Percentiles rank a stretch among this genome's conserved stretches.
phyloP scores from a whole-genome alignment of 2,797 vertebrate genomes.

The Lutjanus campechanus region DNA sequence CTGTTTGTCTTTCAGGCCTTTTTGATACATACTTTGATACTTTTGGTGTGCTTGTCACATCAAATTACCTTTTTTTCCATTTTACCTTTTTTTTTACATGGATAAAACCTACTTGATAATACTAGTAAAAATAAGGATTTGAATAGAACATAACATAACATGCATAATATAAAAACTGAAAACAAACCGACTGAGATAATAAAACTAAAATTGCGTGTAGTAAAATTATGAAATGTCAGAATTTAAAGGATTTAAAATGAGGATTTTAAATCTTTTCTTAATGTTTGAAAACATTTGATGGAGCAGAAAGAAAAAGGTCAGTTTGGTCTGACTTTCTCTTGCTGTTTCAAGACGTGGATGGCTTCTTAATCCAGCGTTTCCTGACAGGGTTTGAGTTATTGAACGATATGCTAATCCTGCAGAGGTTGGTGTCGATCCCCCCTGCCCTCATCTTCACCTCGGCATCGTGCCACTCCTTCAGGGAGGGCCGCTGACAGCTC shows the following conservation, averaged over 20 bases:
- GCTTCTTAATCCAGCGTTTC: background rate
- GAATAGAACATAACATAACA: no score
- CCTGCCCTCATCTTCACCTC: background rate
- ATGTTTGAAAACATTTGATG: background rate
- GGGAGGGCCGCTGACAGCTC: constrained; percentile 7
- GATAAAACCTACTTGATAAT: no score
- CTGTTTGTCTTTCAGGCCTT: no score
- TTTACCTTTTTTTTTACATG: no score
- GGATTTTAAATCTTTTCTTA: background rate
- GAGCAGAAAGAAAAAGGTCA: background rate
- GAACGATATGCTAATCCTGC: background rate
- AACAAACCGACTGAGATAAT: no score
- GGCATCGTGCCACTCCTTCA: background rate
- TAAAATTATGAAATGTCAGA: no score
- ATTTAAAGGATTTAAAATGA: background rate
- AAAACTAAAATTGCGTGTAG: no score
- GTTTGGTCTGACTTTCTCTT: background rate
- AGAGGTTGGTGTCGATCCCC: background rate
- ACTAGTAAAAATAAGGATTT: no score
- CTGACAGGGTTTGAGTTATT: background rate
- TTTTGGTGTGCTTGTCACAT: no score
- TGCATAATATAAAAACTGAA: no score
- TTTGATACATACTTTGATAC: no score
- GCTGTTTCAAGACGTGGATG: background rate
- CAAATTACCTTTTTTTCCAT: no score